A percentile compares a stretch with the other conserved stretches of the same genome.
Conservation (phyloP, 1,140 invertebrate genomes). For the Brachionus paranguensis region DNA sequence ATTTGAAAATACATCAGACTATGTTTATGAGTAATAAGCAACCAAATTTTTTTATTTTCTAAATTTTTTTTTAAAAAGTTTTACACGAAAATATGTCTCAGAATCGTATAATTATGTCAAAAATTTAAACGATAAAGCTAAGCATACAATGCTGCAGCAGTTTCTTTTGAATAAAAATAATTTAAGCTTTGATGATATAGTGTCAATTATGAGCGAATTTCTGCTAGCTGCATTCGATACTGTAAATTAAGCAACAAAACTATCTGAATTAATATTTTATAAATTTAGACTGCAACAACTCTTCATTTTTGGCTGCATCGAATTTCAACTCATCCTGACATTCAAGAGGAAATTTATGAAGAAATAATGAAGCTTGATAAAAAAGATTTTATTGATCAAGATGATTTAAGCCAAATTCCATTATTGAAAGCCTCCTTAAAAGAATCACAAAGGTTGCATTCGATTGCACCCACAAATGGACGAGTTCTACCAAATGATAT, state of each 20-base stretch:
- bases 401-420: slow-evolving; percentile 1
- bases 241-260: not conserved
- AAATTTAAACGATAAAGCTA: not conserved
- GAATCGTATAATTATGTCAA: not conserved
- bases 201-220: slow-evolving; percentile 24
- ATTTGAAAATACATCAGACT: slow-evolving; percentile 19
- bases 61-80: not conserved
- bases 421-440: slow-evolving; percentile 15
- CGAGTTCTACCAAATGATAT: not conserved
- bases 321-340: not conserved
- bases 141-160: slow-evolving; percentile 20
- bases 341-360: slow-evolving; percentile 27
- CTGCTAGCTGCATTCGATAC: slow-evolving; percentile 14
- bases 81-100: slow-evolving; percentile 18
- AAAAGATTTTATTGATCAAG: not conserved
- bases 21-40: slow-evolving; percentile 14
- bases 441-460: not conserved
- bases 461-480: not conserved
- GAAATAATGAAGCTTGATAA: not conserved
- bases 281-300: slow-evolving; percentile 7
- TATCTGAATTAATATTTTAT: not conserved
- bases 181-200: slow-evolving; percentile 2
- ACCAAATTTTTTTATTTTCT: not conserved
- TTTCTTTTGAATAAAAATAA: not conserved
- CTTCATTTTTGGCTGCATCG: slow-evolving; percentile 12